These are phyloP conservation scores for Psittacara wagleri DNA, from an alignment of 2,113 vertebrate genomes.

Conservation along the genomic window DNA sequence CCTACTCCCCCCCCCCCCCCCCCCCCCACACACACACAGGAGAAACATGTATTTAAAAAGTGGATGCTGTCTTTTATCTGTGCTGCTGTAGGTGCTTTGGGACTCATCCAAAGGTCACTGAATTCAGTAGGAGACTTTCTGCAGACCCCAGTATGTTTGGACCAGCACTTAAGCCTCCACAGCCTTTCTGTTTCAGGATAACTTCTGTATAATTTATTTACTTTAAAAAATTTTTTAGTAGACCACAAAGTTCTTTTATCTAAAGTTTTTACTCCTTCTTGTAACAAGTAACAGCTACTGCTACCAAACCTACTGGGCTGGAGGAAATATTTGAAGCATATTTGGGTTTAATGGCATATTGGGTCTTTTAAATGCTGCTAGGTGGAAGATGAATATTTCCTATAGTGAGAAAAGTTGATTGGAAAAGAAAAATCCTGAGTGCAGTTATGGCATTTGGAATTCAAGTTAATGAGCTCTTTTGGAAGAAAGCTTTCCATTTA, in stretches of 20 bases:
- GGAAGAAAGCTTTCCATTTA: conserved; percentile 24
- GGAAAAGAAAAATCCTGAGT: conserved; percentile 43
- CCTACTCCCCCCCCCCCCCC: too few relatives aligned
- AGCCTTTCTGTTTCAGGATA: not conserved
- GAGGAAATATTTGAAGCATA: conserved; percentile 14
- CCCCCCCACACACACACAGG: not conserved
- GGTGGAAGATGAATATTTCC: conserved; percentile 53
- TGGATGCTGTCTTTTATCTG: not conserved
- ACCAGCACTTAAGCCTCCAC: not conserved
- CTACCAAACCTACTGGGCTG: not conserved
- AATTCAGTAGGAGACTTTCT: not conserved
- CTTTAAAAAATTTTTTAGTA: not conserved
- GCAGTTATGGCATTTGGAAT: conserved; percentile 40
- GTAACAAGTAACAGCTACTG: not conserved
- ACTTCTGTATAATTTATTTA: not conserved
- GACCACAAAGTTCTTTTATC: not conserved
- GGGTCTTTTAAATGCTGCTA: conserved; percentile 27
- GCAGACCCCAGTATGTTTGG: not conserved
- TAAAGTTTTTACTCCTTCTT: not conserved
- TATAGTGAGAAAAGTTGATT: conserved; percentile 24
- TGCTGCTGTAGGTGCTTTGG: not conserved
- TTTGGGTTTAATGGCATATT: conserved; percentile 19
- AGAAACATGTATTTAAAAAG: not conserved
- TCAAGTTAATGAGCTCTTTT: conserved; percentile 29
- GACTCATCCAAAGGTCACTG: not conserved